Base-by-base conservation (phyloP, 2,797 vertebrate genomes). In the Podarcis lilfordi region DNA sequence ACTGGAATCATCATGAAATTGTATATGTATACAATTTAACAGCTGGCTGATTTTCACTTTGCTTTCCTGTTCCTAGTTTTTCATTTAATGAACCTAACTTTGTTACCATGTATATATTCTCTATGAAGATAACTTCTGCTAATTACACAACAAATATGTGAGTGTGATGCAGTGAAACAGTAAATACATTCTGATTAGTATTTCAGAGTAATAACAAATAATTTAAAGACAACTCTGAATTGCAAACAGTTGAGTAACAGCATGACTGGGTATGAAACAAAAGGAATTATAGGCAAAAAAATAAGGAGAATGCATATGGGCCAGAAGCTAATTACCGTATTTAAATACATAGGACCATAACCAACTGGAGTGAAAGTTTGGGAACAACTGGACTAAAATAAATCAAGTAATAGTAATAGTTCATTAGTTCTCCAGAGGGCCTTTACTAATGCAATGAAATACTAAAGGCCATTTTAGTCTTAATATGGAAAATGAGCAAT, bases 171-270 rank as follows among this genome's bases (percentile, higher is more conserved):
- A 82, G 90, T 80, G 91, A 92, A 88, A 89, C 85, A 92, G 80
- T 6, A 90, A 75, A 90, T 86, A 87, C 61, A 55, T 89, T 84
- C 61, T 64, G 8, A 61, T 88, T 91, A 82, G 29, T 84, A 69
- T 91, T 84, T 27, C 82, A 90, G 68, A 17, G 79, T 72, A 91
- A 89, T 92, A 87, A 45, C 27, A 90, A 92, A 91, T 32, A 90
- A 71, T 87, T 92, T 93, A 92, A 88, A 93, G 90, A 94, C 89
- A 72, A 85, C 81, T 92, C 92, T 92, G 88, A 86, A 94, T 19
- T 89, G 50, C 17, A 9, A 92, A 85, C 35, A 88, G 74, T 84
- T 92, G 77, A 6, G 37, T 89, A 79, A 92, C 25, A 1, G 0
- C 5, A 85, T 40, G 7, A 29, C 90, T 25, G 76, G 86, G 79